Evolutionary conservation across 2,888 invertebrate genomes (phyloP), one percentile per base, ranked within the genome.

Genomic region (Drosophila yooni): DNA sequence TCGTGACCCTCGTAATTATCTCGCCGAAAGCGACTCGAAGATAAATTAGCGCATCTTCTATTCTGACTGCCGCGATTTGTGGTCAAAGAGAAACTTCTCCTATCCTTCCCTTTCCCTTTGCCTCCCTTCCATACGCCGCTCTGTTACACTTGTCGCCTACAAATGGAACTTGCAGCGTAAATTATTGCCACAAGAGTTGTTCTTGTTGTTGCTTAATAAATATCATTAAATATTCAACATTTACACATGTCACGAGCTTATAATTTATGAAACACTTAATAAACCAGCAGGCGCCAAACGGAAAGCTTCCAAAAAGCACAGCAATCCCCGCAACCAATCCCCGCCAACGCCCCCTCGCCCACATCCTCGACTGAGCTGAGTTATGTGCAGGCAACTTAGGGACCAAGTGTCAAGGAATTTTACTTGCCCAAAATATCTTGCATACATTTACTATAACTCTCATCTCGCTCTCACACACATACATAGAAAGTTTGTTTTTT

Each of bases 31-130:
- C 52, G 52, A 77, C 59, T 43, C 31, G 18, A 69, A 81, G 76
- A 84, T 74, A 76, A 79, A 82, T 85, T 80, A 73, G 61, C 63
- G 53, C 63, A 82, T 69, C 36, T 82, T 82, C 66, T 67, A 75
- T 76, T 82, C 82, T 82, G 81, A 85, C 82, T 52, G n/a, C 51
- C 62, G 82, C 80, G 64, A 82, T 84, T 82, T 84, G 81, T 67
- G 81, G 81, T 84, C 82, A 83, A 83, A 62, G 57, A 43, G 50
- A 46, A 48, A 43, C 15, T 25, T 15, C n/a, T 21, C 5, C 33
- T 36, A n/a, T 53, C 3, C 34, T 13, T 29, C 10, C 15, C 18
- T 18, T 50, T 50, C 1, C 27, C 18, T 18, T 50, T 50, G 0
- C 27, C 18, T 33, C 27, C 27, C 50, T 1, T 2, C 4, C 10